phyloP scores from a whole-genome alignment of 2,797 vertebrate genomes.

The Chrysocyon brachyurus region DNA sequence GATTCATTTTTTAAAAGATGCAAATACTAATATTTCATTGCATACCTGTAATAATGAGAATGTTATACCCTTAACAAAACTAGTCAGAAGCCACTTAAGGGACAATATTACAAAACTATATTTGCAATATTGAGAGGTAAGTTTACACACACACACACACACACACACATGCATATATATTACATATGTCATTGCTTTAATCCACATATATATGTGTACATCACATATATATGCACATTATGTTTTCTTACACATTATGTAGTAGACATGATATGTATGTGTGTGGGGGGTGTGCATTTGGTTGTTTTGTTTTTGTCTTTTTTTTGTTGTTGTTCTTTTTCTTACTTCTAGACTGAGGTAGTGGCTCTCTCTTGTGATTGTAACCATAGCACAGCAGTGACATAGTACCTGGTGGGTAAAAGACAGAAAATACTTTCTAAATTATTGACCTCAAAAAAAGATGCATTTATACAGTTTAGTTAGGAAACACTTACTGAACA shows the following conservation, averaged over 20 bases:
- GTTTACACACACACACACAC: not conserved
- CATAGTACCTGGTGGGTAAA: not conserved
- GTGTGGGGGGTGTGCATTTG: not conserved
- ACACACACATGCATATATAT: no score
- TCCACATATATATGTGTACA: not conserved
- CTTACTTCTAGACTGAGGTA: not conserved
- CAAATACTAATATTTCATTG: not conserved
- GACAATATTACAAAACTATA: not conserved
- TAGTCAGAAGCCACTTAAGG: not conserved
- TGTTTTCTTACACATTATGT: not conserved
- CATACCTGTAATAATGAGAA: not conserved
- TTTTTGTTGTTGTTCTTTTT: not conserved
- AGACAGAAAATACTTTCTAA: not conserved
- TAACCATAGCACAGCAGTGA: not conserved
- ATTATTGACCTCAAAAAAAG: not conserved
- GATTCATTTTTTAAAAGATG: not conserved
- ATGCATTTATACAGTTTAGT: not conserved
- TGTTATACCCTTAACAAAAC: not conserved
- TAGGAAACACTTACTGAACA: not conserved
- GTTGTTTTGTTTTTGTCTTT: not conserved
- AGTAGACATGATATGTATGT: not conserved
- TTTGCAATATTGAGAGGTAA: not conserved
- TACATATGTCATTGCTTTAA: not conserved
- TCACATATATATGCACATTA: not conserved
- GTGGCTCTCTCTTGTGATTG: not conserved